These are phyloP conservation scores for Lucilia sericata DNA, from an alignment of 1,140 invertebrate genomes.

Conservation along the genomic window DNA sequence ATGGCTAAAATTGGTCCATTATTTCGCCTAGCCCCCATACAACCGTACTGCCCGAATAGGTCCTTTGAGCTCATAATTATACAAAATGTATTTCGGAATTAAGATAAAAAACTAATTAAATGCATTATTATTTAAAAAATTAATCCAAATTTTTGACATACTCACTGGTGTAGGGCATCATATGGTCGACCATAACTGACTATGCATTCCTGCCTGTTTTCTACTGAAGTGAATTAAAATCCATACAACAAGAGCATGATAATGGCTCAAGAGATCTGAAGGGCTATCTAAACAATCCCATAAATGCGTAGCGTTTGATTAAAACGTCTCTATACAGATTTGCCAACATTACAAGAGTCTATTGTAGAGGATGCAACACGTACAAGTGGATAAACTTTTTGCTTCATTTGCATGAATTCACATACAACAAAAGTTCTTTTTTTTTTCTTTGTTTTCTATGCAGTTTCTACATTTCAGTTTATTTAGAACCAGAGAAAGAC, in stretches of 20 bases:
- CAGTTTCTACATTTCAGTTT: slow-evolving; percentile 69
- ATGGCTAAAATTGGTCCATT: no score
- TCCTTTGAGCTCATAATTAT: no score
- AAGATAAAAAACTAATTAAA: no score
- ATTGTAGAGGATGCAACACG: slow-evolving; percentile 50
- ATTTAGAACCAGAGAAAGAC: slow-evolving; percentile 77
- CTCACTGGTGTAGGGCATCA: no score
- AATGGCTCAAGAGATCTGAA: slow-evolving; percentile 72
- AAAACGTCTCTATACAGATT: slow-evolving; percentile 92
- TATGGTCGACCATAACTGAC: no score
- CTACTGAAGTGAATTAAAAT: slow-evolving; percentile 74
- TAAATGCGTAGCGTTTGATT: slow-evolving; percentile 96
- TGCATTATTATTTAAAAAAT: no score
- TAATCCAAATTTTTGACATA: no score
- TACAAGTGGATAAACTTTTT: slow-evolving; percentile 4
- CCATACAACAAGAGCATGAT: slow-evolving; percentile 80
- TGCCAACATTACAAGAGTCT: slow-evolving; percentile 74
- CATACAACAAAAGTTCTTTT: no score
- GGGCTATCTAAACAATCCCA: slow-evolving; percentile 90
- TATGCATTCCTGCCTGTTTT: not conserved
- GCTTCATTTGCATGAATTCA: no score
- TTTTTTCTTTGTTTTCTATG: not conserved
- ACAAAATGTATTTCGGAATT: no score
- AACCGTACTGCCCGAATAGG: no score
- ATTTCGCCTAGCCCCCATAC: no score